These are phyloP conservation scores for Neosilurus mollespiculum DNA, from an alignment of 2,797 vertebrate species.

Conservation along the genomic window DNA sequence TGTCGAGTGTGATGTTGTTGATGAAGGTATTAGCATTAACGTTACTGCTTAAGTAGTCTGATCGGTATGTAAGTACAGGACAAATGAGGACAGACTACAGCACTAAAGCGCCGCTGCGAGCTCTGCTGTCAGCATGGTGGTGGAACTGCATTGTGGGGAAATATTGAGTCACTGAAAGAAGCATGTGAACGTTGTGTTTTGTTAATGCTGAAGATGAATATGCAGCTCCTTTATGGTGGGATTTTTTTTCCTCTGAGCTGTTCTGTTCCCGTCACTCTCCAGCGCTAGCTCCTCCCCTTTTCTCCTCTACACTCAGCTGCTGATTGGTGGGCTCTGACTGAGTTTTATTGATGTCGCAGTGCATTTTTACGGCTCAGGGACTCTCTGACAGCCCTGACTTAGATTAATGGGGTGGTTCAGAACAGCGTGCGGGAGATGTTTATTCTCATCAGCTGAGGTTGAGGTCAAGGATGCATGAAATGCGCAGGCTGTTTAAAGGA, in stretches of 20 bases:
- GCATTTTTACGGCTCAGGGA: not conserved
- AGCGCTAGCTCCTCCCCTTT: not conserved
- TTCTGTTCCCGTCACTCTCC: not conserved
- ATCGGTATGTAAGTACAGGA: too few species aligned
- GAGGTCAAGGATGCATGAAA: not conserved
- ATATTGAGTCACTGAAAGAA: not conserved
- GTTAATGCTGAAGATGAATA: not conserved
- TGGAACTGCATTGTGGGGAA: not conserved
- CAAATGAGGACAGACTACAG: not conserved
- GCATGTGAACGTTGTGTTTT: not conserved
- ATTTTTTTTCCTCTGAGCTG: not conserved
- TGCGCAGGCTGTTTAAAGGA: not conserved
- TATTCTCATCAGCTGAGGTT: not conserved
- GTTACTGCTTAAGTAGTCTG: not conserved
- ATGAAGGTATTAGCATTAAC: not conserved
- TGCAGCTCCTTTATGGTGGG: not conserved
- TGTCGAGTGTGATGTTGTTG: too few species aligned
- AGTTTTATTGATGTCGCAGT: not conserved
- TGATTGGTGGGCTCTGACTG: not conserved
- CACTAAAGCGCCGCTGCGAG: not conserved
- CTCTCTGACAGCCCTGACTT: not conserved
- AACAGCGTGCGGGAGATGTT: not conserved
- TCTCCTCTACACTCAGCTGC: not conserved
- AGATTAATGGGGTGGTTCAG: not conserved
- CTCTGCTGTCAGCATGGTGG: not conserved